phyloP scores from a whole-genome alignment of 1,140 invertebrate species.

The Dinoponera quadriceps region DNA sequence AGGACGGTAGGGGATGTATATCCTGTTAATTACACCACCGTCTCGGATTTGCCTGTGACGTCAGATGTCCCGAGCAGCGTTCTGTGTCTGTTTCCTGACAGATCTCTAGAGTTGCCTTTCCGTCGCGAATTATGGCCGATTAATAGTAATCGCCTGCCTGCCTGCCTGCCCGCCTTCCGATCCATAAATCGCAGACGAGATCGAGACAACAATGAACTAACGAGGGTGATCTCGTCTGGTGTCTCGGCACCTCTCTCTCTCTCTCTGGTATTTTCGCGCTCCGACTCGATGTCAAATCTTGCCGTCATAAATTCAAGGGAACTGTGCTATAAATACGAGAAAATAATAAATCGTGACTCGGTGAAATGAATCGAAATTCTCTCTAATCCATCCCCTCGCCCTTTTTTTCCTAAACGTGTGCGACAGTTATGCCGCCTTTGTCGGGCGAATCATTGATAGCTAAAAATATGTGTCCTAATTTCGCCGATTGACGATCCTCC shows the following conservation, averaged over 20 bases:
- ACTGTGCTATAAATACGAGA: no score
- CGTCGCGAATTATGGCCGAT: constrained; percentile 38
- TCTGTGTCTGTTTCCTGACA: constrained; percentile 52
- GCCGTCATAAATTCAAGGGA: no score
- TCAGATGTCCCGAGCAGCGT: constrained; percentile 68
- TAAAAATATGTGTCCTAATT: not conserved
- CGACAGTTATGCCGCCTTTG: not conserved
- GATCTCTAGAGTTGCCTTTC: constrained; percentile 54
- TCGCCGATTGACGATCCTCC: not conserved
- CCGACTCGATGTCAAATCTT: no score
- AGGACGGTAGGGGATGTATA: constrained; percentile 36
- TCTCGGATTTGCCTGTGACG: constrained; percentile 69
- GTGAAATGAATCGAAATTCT: no score
- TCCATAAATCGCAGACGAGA: constrained; percentile 22
- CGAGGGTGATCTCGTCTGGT: not conserved
- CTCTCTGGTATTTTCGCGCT: no score
- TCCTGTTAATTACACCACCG: constrained; percentile 60
- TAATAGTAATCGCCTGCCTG: constrained; percentile 41
- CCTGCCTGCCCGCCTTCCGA: not conserved
- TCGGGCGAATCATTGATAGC: not conserved
- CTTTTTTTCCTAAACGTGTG: no score
- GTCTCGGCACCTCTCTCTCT: no score
- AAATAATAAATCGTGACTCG: no score
- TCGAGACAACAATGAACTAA: constrained; percentile 2
- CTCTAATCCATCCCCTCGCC: constrained; percentile 4